Evolutionary conservation across 30 jellyfish, hydroid and myxozoan species (phyloP).

Genomic region (Cassiopea xamachana): DNA sequence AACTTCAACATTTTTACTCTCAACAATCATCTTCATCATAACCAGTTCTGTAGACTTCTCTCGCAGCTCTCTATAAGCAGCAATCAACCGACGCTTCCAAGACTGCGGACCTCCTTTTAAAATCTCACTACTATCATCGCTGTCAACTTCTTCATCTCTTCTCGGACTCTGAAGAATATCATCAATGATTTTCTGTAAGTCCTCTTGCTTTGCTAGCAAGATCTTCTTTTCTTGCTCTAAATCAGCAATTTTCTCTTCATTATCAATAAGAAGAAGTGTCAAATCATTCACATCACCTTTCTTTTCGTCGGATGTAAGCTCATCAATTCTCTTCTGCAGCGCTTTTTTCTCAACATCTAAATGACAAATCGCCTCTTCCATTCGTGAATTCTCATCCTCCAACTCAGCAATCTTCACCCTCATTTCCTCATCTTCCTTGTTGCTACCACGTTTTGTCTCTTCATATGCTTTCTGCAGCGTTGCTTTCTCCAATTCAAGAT

Average conservation of each 20-base stretch:
- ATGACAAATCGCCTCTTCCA: constrained; percentile 51
- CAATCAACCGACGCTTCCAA: constrained; percentile 76
- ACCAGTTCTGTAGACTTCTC: constrained; percentile 85
- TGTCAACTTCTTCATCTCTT: constrained; percentile 41
- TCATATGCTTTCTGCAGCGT: constrained; percentile 19
- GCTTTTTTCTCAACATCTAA: constrained; percentile 51
- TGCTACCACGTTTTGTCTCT: background rate
- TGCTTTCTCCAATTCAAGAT: constrained; percentile 46
- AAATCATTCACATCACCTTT: constrained; percentile 10
- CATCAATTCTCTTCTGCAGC: constrained; percentile 48
- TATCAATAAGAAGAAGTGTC: constrained; percentile 6
- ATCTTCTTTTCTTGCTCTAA: constrained; percentile 20
- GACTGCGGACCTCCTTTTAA: constrained; percentile 55
- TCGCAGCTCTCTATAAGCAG: constrained; percentile 80
- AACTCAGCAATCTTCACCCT: constrained; percentile 28
- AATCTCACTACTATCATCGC: constrained; percentile 30
- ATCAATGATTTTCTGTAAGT: constrained; percentile 50
- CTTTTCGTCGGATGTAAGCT: constrained; percentile 41
- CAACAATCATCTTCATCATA: constrained; percentile 73
- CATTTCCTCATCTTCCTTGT: background rate
- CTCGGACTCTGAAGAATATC: constrained; percentile 63
- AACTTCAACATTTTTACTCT: constrained; percentile 69
- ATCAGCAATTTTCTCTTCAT: constrained; percentile 50
- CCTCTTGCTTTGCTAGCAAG: constrained; percentile 24
- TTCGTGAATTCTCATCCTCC: constrained; percentile 40